Evolutionary conservation across 2,797 vertebrate genomes (phyloP), one percentile per base, ranked within the genome.

Genomic region (Tenualosa ilisha): DNA sequence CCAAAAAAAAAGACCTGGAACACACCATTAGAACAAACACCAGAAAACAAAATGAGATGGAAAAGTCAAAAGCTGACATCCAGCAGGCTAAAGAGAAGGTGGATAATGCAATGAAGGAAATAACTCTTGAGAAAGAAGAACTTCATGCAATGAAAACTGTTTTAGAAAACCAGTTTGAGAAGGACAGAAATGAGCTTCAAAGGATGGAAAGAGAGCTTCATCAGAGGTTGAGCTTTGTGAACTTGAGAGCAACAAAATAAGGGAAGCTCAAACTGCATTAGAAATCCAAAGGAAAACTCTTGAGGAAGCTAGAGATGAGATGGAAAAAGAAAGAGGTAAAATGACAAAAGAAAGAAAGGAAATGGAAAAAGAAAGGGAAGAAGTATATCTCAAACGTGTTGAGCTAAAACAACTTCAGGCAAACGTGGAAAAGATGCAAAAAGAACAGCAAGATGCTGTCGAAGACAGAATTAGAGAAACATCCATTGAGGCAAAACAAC

Each of bases 41-140:
- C 50, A 40, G 83, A 72, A 85, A 86, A 85, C 85, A 86, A 72
- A 31, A 22, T 56, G 46, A 84, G 75, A 63, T 86, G 26, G 61
- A 88, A 20, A 15, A 86, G 13, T 53, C 24, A 84, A 82, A 84
- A 22, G 61, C 65, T 31, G 63, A 46, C 5, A 49, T 84, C 3
- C 46, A 84, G 81, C 43, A 56, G 68, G 81, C 84, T 50, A 84
- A 15, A 6, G 79, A 40, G 51, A 12, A 85, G 59, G 20, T 82
- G 53, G 85, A 86, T 2, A 50, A 40, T 24, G 50, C 59, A 68
- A 51, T 82, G 82, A 72, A 82, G 12, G 68, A 46, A 79, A 68
- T 13, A 6, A 51, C 81, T 26, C 3, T 84, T 54, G 61, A 22
- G 15, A 63, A 22, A 81, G 81, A 63, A 63, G 7, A 63, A 7